These are phyloP conservation scores for Ellobius talpinus DNA, from an alignment of 2,113 vertebrate species.

Conservation along the genomic window DNA sequence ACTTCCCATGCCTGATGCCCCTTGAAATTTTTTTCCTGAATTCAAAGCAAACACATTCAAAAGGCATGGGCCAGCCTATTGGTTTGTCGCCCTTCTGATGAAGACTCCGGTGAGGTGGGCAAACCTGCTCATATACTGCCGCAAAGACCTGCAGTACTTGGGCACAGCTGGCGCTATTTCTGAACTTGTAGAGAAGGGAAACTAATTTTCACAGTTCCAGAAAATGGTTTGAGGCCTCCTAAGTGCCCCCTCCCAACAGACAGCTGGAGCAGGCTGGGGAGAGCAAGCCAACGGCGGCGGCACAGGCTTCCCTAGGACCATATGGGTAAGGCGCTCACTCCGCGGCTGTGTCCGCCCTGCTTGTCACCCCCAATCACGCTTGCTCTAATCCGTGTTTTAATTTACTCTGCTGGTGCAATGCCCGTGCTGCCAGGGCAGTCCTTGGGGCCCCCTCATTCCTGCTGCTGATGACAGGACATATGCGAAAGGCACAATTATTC, in stretches of 20 bases:
- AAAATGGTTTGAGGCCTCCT: conserved; percentile 82
- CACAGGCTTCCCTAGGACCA: conserved; percentile 90
- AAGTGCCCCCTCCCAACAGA: conserved; percentile 82
- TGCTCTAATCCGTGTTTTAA: conserved; percentile 97
- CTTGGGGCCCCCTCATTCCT: conserved; percentile 96
- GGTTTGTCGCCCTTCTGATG: rapidly evolving
- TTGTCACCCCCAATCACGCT: conserved; percentile 95
- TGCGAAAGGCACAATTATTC: conserved; percentile 97
- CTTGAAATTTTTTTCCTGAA: neutral
- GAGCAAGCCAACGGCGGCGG: conserved; percentile 81
- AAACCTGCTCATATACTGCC: neutral
- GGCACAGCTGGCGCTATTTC: conserved; percentile 72
- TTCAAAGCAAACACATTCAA: neutral
- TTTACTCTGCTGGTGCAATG: conserved; percentile 94
- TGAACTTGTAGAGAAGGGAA: conserved; percentile 68
- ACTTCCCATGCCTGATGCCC: neutral
- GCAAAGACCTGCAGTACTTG: conserved; percentile 70
- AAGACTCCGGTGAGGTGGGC: neutral
- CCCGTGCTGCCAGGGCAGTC: conserved; percentile 92
- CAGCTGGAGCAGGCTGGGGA: conserved; percentile 86
- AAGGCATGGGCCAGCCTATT: neutral
- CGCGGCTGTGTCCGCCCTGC: conserved; percentile 90
- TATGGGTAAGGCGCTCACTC: conserved; percentile 92
- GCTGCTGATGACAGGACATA: conserved; percentile 95
- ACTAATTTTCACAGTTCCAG: conserved; percentile 76